A percentile compares a stretch with the other conserved stretches of the same genome.
Evolutionary conservation across 1,140 invertebrate species (phyloP).

Genomic region (Plutomurus gul): DNA sequence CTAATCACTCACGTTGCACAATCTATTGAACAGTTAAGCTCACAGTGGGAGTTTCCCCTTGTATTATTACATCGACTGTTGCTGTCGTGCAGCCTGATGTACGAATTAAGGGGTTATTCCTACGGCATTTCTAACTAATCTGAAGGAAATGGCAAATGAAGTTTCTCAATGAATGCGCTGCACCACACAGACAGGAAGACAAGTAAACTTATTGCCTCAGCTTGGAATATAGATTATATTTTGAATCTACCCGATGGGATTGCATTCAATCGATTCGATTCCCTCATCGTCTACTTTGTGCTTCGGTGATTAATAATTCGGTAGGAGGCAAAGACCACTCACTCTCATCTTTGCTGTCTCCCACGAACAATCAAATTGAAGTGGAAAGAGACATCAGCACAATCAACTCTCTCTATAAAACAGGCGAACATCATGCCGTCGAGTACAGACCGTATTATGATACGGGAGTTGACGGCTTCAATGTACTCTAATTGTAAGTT

Average conservation of each 20-base stretch:
- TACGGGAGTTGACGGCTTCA: slow-evolving; percentile 46
- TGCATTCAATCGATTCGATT: neutral
- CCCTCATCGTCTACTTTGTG: neutral
- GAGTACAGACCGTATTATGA: slow-evolving; percentile 34
- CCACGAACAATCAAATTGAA: neutral
- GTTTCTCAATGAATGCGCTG: too few species aligned
- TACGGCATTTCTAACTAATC: too few species aligned
- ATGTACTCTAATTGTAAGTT: slow-evolving; percentile 52
- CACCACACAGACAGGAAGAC: too few species aligned
- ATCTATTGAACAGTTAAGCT: too few species aligned
- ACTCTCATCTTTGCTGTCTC: neutral
- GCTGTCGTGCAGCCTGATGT: too few species aligned
- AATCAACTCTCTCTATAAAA: neutral
- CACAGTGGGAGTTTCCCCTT: too few species aligned
- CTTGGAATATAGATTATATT: neutral
- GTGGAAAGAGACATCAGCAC: neutral
- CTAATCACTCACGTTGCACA: too few species aligned
- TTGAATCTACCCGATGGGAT: neutral
- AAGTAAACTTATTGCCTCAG: too few species aligned
- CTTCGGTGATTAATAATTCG: neutral
- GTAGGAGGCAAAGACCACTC: neutral
- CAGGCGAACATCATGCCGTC: neutral
- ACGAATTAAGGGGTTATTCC: too few species aligned
- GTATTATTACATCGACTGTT: too few species aligned
- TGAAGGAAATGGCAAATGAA: too few species aligned